Evolutionary conservation across 2,888 invertebrate genomes (phyloP).

Genomic region (Itoplectis maculator): DNA sequence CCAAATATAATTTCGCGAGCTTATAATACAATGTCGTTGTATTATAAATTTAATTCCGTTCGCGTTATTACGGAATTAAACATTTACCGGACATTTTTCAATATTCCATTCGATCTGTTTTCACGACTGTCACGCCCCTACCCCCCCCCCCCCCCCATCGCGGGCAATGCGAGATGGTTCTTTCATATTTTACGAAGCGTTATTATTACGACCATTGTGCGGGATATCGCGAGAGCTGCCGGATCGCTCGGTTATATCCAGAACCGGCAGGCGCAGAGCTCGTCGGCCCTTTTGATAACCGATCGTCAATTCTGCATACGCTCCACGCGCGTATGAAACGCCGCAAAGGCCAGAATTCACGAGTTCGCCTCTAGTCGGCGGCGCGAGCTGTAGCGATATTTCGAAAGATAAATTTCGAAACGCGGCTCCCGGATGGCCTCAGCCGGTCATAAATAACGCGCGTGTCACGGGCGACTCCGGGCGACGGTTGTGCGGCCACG

Average conservation of each 20-base stretch:
- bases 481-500: slow-evolving; percentile 28
- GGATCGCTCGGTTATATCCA: neutral
- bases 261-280: too few relatives aligned
- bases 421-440: slow-evolving; percentile 43
- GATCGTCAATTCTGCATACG: slow-evolving; percentile 48
- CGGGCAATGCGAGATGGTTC: neutral
- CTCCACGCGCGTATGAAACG: too few relatives aligned
- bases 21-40: too few relatives aligned
- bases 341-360: slow-evolving; percentile 37
- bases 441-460: slow-evolving; percentile 62
- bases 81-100: too few relatives aligned
- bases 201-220: neutral
- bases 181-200: neutral
- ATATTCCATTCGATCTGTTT: too few relatives aligned
- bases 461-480: slow-evolving; percentile 59
- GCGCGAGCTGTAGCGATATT: slow-evolving; percentile 36
- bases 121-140: too few relatives aligned
- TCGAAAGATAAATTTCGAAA: slow-evolving; percentile 54
- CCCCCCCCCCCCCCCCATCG: too few relatives aligned
- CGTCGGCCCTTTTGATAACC: slow-evolving; percentile 16
- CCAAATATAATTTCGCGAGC: too few relatives aligned
- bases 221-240: neutral
- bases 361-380: neutral
- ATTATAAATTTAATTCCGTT: too few relatives aligned
- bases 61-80: too few relatives aligned